phyloP scores from a whole-genome alignment of 1,140 invertebrate genomes.

The Hesperophylax magnus region DNA sequence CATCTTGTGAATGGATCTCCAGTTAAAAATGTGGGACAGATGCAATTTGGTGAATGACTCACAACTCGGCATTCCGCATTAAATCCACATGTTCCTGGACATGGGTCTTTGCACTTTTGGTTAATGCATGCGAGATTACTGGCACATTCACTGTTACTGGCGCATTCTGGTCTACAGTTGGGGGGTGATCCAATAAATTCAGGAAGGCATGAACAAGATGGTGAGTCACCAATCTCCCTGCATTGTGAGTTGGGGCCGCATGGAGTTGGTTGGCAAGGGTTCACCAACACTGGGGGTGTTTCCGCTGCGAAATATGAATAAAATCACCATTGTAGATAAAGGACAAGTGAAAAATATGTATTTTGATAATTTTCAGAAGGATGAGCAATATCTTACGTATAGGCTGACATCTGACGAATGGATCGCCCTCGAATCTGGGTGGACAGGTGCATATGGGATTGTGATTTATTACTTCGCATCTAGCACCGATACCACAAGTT shows the following conservation, averaged over 20 bases:
- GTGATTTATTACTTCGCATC: constrained; percentile 74
- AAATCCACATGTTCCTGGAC: constrained; percentile 80
- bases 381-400: constrained; percentile 66
- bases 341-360: neutral
- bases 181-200: constrained; percentile 79
- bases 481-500: constrained; percentile 73
- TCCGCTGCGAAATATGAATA: constrained; percentile 67
- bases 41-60: constrained; percentile 78
- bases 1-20: constrained; percentile 76
- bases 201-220: constrained; percentile 77
- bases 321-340: neutral
- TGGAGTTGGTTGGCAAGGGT: constrained; percentile 78
- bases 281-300: constrained; percentile 67
- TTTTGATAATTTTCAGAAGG: constrained; percentile 52
- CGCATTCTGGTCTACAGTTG: constrained; percentile 81
- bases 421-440: constrained; percentile 75
- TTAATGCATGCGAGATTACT: constrained; percentile 80
- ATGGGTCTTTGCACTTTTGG: constrained; percentile 82
- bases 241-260: constrained; percentile 86
- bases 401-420: constrained; percentile 74
- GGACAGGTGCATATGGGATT: constrained; percentile 75
- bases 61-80: constrained; percentile 79
- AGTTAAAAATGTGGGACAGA: constrained; percentile 72
- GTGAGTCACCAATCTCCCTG: constrained; percentile 71
- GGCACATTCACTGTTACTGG: constrained; percentile 81